These are phyloP conservation scores for Elephantulus edwardii DNA, from an alignment of 2,113 vertebrate genomes.

Conservation along the genomic window DNA sequence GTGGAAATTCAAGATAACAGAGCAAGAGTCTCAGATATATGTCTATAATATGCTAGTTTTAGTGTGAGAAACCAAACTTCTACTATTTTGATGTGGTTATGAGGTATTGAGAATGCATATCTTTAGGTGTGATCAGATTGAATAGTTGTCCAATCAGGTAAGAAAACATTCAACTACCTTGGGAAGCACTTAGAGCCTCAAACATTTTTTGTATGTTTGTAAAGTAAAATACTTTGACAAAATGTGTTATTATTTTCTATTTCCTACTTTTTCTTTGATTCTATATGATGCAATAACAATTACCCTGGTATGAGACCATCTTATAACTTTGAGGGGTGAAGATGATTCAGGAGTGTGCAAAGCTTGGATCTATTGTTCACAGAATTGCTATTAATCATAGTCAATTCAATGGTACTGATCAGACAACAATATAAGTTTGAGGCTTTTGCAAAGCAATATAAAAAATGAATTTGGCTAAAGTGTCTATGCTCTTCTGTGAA, in stretches of 20 bases:
- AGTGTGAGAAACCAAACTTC: no score
- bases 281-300: background rate
- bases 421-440: background rate
- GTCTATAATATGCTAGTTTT: no score
- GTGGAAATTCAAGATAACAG: no score
- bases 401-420: no score
- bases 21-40: no score
- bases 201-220: background rate
- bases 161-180: background rate
- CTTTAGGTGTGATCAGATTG: background rate
- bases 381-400: no score
- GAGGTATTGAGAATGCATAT: background rate
- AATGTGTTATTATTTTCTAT: background rate
- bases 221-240: background rate
- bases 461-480: background rate
- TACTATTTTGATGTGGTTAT: background rate
- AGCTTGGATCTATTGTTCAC: no score
- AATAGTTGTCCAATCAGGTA: background rate
- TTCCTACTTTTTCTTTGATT: background rate
- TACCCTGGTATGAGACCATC: background rate
- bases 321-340: no score
- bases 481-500: background rate
- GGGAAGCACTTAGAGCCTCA: background rate
- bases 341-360: no score
- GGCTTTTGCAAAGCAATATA: background rate